Conservation (phyloP, 64 coral and sea anemone species). For the Stylophora pistillata region DNA sequence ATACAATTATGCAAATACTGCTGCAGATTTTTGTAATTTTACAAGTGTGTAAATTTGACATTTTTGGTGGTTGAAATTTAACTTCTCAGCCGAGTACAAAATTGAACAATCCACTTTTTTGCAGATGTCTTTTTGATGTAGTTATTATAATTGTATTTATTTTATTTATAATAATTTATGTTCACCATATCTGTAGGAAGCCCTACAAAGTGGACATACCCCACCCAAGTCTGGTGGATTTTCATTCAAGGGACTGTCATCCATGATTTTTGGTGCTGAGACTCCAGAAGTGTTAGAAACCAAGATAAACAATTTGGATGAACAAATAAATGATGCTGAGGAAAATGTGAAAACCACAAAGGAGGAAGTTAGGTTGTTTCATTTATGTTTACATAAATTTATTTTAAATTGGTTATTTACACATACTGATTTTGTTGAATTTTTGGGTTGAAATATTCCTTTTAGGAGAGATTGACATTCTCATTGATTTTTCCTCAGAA, state of each 20-base stretch:
- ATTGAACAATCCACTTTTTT: too few species aligned
- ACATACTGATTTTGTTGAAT: not conserved
- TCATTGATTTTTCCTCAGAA: slow-evolving; percentile 22
- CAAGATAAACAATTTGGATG: slow-evolving; percentile 74
- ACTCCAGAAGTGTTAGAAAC: slow-evolving; percentile 69
- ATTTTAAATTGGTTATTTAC: not conserved
- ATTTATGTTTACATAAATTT: not conserved
- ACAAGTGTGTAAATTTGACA: too few species aligned
- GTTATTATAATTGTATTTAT: too few species aligned
- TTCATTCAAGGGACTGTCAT: slow-evolving; percentile 89
- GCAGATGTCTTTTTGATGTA: too few species aligned
- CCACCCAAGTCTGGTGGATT: slow-evolving; percentile 69
- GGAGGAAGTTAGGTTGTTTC: slow-evolving; percentile 83
- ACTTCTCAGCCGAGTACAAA: too few species aligned
- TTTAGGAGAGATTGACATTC: not conserved
- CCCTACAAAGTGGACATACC: slow-evolving; percentile 72
- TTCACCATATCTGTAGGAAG: slow-evolving; percentile 43
- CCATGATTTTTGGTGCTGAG: slow-evolving; percentile 96
- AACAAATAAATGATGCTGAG: slow-evolving; percentile 96
- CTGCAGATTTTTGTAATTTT: too few species aligned
- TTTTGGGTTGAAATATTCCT: too few species aligned
- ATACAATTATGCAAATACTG: too few species aligned
- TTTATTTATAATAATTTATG: not conserved
- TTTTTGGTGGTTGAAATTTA: too few species aligned
- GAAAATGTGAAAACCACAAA: slow-evolving; percentile 72